Evolutionary conservation across 2,888 invertebrate genomes (phyloP).

Genomic region (Proisotoma minuta): DNA sequence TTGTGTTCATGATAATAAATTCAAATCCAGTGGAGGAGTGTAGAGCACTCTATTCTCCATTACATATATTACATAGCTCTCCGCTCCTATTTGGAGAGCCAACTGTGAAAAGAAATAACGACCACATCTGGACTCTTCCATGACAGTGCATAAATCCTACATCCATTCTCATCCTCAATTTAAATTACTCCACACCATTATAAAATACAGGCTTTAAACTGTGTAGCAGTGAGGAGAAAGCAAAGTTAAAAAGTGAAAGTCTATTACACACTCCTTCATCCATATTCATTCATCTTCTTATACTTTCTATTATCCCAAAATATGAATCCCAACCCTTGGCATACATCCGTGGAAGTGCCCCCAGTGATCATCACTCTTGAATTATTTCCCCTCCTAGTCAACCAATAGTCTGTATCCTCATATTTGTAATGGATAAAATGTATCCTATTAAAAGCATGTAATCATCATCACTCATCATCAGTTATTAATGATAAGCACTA

Average conservation of each 20-base stretch:
- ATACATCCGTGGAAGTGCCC: too few relatives aligned
- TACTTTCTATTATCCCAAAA: neutral
- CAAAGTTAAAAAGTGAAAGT: conserved; percentile 5
- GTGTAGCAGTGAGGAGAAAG: too few relatives aligned
- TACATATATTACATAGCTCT: too few relatives aligned
- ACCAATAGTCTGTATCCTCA: neutral
- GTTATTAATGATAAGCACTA: neutral
- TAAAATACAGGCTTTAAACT: neutral
- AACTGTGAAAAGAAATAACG: conserved; percentile 5
- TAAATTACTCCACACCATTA: conserved; percentile 1
- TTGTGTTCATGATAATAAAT: conserved; percentile 2
- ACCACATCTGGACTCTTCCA: conserved; percentile 4
- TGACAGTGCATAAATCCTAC: conserved; percentile 15
- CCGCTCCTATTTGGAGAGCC: neutral
- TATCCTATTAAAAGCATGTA: neutral
- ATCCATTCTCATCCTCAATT: conserved; percentile 5
- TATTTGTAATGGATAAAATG: neutral
- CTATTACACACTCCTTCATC: neutral
- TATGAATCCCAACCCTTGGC: neutral
- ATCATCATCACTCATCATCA: neutral
- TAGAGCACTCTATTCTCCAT: neutral
- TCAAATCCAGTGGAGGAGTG: neutral
- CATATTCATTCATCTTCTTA: conserved; percentile 3
- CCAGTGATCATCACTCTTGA: too few relatives aligned
- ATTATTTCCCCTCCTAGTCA: neutral